Percentiles rank a stretch among this genome's conserved stretches.
Evolutionary conservation across 2,797 vertebrate species (phyloP).

Genomic region (Harpagifer antarcticus): DNA sequence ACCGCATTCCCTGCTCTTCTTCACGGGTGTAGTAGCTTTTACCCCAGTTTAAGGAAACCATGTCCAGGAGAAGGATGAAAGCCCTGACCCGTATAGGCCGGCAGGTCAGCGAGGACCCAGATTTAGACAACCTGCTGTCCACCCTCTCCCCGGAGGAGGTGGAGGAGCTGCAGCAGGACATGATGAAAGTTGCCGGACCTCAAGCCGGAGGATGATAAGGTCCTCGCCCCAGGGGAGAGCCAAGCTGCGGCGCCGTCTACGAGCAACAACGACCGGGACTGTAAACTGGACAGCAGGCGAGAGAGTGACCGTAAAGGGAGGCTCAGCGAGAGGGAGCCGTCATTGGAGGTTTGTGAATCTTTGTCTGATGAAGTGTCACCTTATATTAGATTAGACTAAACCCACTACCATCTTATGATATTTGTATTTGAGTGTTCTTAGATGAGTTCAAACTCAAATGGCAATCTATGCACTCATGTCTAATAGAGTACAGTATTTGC

Average conservation of each 20-base stretch:
- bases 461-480: not conserved
- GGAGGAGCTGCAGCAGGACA: slow-evolving; percentile 94
- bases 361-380: not conserved
- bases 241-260: slow-evolving; percentile 48
- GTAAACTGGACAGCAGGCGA: slow-evolving; percentile 32
- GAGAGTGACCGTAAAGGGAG: slow-evolving; percentile 75
- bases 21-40: slow-evolving; percentile 1
- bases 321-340: slow-evolving; percentile 83
- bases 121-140: slow-evolving; percentile 95
- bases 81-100: slow-evolving; percentile 92
- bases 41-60: slow-evolving; percentile 59
- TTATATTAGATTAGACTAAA: not conserved
- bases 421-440: slow-evolving; percentile 16
- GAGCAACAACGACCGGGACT: slow-evolving; percentile 63
- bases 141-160: slow-evolving; percentile 96
- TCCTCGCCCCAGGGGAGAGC: slow-evolving; percentile 67
- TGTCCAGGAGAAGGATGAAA: slow-evolving; percentile 89
- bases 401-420: not conserved
- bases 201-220: slow-evolving; percentile 81
- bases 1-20: not conserved
- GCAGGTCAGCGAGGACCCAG: slow-evolving; percentile 98
- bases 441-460: slow-evolving; percentile 4
- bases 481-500: slow-evolving; percentile 11
- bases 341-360: slow-evolving; percentile 81
- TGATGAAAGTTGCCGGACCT: slow-evolving; percentile 90